Evolutionary conservation across 2,888 invertebrate genomes (phyloP).

Genomic region (Mesorhabditis spiculigera): DNA sequence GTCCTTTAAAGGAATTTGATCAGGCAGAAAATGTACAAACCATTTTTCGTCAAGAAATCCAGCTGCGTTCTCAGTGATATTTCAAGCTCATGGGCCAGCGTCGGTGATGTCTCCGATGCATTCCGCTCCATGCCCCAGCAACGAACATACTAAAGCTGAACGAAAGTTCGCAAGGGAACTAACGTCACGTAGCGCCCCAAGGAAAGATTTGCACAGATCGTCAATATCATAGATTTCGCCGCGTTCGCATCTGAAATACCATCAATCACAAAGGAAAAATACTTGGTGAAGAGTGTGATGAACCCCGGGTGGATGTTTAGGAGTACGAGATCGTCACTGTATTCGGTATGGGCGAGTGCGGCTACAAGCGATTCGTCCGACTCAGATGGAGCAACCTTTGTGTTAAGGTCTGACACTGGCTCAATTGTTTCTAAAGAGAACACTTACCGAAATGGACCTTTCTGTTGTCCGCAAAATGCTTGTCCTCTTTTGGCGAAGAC

Average conservation of each 20-base stretch:
- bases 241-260: conserved; percentile 24
- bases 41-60: conserved; percentile 33
- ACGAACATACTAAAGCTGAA: conserved; percentile 19
- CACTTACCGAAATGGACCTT: conserved; percentile 17
- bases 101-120: background rate
- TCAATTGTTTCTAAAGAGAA: background rate
- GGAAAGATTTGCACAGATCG: conserved; percentile 40
- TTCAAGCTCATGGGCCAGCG: conserved; percentile 28
- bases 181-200: conserved; percentile 28
- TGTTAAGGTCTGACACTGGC: conserved; percentile 17
- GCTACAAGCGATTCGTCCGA: conserved; percentile 21
- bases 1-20: conserved; percentile 15
- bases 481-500: too few relatives aligned
- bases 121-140: conserved; percentile 21
- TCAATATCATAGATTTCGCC: conserved; percentile 34
- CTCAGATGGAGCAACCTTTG: conserved; percentile 13
- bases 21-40: conserved; percentile 11
- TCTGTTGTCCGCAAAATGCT: background rate
- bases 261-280: background rate
- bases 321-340: background rate
- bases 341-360: background rate
- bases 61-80: conserved; percentile 39
- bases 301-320: conserved; percentile 37
- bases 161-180: background rate
- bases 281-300: conserved; percentile 23